Conservation (phyloP, 2,797 vertebrate genomes). For the Phyllotis vaccarum region DNA sequence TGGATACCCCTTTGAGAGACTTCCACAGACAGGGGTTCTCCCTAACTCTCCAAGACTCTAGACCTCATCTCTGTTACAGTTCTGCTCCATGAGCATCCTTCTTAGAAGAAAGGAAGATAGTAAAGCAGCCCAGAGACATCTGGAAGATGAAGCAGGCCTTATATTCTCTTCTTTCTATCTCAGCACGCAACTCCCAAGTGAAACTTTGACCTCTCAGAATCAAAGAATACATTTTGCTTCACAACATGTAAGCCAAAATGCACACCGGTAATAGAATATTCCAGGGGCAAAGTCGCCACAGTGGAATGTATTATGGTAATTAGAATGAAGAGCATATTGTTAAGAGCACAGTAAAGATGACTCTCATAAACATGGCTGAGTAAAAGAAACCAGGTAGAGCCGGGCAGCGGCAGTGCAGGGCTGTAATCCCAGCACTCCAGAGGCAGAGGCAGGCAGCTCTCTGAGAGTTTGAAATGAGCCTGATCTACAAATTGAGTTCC, state of each 20-base stretch:
- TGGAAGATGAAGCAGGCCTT: not conserved
- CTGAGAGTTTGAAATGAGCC: not conserved
- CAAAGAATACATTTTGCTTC: not conserved
- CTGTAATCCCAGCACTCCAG: not conserved
- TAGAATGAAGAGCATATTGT: not conserved
- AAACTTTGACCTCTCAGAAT: not conserved
- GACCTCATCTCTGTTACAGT: not conserved
- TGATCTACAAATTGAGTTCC: not conserved
- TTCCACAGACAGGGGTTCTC: not conserved
- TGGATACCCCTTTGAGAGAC: not conserved
- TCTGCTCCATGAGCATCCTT: not conserved
- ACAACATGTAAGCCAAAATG: not conserved
- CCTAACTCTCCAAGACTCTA: not conserved
- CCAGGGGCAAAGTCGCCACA: not conserved
- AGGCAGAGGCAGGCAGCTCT: not conserved
- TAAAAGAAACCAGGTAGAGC: not conserved
- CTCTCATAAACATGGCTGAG: not conserved
- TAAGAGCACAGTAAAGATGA: fast-evolving
- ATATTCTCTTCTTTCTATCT: not conserved
- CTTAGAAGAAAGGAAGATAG: not conserved
- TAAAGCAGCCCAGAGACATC: not conserved
- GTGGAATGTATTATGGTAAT: not conserved
- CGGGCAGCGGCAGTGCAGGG: fast-evolving
- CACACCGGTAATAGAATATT: not conserved
- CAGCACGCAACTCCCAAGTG: not conserved